Evolutionary conservation across 2,797 vertebrate species (phyloP).

Genomic region (Malurus leucopterus): DNA sequence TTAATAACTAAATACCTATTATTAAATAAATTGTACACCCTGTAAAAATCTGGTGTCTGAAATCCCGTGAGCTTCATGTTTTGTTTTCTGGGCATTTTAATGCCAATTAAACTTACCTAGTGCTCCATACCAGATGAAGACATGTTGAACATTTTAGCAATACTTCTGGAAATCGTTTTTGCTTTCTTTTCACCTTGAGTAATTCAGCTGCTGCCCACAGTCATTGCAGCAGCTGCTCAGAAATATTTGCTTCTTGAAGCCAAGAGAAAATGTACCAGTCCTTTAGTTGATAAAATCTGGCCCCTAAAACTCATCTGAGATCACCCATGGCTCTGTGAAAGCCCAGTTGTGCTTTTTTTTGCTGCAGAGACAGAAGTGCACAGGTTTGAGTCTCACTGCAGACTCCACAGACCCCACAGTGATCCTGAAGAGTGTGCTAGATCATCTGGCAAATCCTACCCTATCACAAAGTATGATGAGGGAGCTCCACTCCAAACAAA

Average conservation of each 20-base stretch:
- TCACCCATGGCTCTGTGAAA: accelerated
- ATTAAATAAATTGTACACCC: not conserved
- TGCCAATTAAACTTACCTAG: not conserved
- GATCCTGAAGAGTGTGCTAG: not conserved
- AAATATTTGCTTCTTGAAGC: not conserved
- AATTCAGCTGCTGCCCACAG: not conserved
- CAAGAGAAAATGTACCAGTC: not conserved
- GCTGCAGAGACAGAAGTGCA: not conserved
- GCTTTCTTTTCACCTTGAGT: not conserved
- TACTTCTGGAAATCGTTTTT: not conserved
- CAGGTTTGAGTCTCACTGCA: not conserved
- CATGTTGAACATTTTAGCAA: not conserved
- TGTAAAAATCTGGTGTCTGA: not conserved
- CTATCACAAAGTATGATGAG: not conserved
- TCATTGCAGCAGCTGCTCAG: not conserved
- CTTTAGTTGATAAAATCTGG: not conserved
- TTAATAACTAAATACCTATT: not conserved
- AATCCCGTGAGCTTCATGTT: not conserved
- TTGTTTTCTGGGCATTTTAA: not conserved
- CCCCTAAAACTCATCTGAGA: not conserved
- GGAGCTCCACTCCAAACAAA: not conserved
- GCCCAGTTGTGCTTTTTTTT: not conserved
- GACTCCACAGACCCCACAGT: accelerated
- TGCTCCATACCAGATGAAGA: not conserved
- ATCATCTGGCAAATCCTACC: not conserved